Evolutionary conservation across 2,888 invertebrate species (phyloP).

Genomic region (Epinotia demarniana): DNA sequence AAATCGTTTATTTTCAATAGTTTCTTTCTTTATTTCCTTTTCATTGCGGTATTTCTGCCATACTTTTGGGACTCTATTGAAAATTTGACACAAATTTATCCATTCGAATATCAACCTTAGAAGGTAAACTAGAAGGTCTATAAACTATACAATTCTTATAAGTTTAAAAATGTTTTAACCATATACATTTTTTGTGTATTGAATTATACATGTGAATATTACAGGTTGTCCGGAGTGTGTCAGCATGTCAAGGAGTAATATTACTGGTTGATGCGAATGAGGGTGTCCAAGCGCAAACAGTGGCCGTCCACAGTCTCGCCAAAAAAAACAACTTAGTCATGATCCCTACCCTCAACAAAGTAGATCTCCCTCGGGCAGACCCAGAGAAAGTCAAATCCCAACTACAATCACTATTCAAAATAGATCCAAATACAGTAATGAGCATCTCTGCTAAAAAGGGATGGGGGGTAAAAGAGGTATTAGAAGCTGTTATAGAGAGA

Average conservation of each 20-base stretch:
- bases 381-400: conserved; percentile 93
- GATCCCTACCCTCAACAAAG: conserved; percentile 98
- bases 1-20: too few relatives aligned
- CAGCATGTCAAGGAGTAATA: conserved; percentile 97
- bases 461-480: conserved; percentile 90
- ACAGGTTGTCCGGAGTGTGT: conserved; percentile 92
- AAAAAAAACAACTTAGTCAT: conserved; percentile 91
- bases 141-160: too few relatives aligned
- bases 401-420: conserved; percentile 91
- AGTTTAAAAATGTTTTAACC: too few relatives aligned
- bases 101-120: too few relatives aligned
- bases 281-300: conserved; percentile 98
- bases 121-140: too few relatives aligned
- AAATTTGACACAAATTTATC: too few relatives aligned
- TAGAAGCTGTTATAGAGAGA: conserved; percentile 90
- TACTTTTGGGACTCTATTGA: too few relatives aligned
- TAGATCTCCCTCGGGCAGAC: conserved; percentile 96
- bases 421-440: conserved; percentile 89
- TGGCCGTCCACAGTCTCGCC: conserved; percentile 97
- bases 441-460: conserved; percentile 97
- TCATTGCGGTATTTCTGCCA: too few relatives aligned
- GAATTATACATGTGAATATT: conserved; percentile 37
- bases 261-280: conserved; percentile 98
- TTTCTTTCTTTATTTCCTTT: too few relatives aligned
- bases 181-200: too few relatives aligned